Evolutionary conservation across 2,797 vertebrate species (phyloP).

Genomic region (Hippoglossus hippoglossus): DNA sequence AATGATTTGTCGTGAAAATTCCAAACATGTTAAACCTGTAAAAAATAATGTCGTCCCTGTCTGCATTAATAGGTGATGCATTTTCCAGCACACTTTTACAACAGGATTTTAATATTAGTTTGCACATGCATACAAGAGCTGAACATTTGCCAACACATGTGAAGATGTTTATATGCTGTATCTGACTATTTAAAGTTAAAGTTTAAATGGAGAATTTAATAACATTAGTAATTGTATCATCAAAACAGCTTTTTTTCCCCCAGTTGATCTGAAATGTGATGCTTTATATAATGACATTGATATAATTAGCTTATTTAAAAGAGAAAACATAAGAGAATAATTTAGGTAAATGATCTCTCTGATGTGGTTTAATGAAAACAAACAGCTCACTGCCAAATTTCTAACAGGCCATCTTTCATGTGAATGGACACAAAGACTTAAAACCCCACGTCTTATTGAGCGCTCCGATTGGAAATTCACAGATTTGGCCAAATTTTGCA

Average conservation of each 20-base stretch:
- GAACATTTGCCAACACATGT: not conserved
- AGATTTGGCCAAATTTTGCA: conserved; percentile 81
- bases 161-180: not conserved
- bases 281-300: conserved; percentile 38
- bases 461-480: conserved; percentile 78
- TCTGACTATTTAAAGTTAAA: not conserved
- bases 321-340: conserved; percentile 72
- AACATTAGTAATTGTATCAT: not conserved
- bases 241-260: conserved; percentile 7
- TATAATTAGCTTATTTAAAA: conserved; percentile 57
- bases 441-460: conserved; percentile 77
- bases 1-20: too few relatives aligned
- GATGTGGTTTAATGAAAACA: conserved; percentile 83
- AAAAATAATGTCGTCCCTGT: too few relatives aligned
- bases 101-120: not conserved
- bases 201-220: not conserved
- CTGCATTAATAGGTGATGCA: too few relatives aligned
- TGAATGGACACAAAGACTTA: conserved; percentile 82
- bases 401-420: conserved; percentile 82
- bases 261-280: conserved; percentile 33
- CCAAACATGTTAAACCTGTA: too few relatives aligned
- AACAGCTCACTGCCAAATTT: conserved; percentile 75
- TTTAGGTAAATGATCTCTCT: conserved; percentile 84
- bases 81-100: too few relatives aligned
- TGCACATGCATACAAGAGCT: not conserved